These are phyloP conservation scores for Holocentrus rufus DNA, from an alignment of 2,797 vertebrate species.

Conservation along the genomic window DNA sequence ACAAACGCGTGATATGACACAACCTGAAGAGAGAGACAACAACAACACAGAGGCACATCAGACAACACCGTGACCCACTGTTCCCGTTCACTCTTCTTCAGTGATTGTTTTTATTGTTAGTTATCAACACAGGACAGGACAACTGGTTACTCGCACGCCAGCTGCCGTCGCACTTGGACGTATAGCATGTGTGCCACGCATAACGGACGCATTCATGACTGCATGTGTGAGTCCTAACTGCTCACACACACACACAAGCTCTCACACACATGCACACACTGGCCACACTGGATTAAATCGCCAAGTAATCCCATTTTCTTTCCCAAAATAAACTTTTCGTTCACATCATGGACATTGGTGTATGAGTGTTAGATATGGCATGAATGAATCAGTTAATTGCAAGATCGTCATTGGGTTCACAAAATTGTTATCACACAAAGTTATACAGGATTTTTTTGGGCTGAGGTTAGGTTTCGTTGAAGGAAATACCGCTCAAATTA, in stretches of 20 bases:
- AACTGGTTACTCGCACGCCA: slow-evolving; percentile 57
- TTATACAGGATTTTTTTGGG: slow-evolving; percentile 19
- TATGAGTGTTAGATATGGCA: slow-evolving; percentile 16
- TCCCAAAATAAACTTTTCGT: background rate
- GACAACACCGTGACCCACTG: slow-evolving; percentile 77
- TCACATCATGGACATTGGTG: slow-evolving; percentile 35
- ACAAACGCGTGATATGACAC: slow-evolving; percentile 89
- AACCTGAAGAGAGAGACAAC: slow-evolving; percentile 87
- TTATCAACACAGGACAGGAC: slow-evolving; percentile 69
- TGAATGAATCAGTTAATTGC: slow-evolving; percentile 15
- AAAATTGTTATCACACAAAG: slow-evolving; percentile 9
- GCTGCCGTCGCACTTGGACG: slow-evolving; percentile 45
- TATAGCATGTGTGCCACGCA: slow-evolving; percentile 51
- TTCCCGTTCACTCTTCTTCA: slow-evolving; percentile 69
- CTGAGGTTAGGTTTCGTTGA: slow-evolving; percentile 51
- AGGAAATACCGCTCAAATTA: slow-evolving; percentile 46
- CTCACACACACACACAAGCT: slow-evolving; percentile 37
- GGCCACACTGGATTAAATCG: slow-evolving; percentile 23
- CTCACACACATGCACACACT: slow-evolving; percentile 47
- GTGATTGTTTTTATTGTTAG: slow-evolving; percentile 56
- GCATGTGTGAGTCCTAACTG: slow-evolving; percentile 30
- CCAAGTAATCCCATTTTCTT: slow-evolving; percentile 45
- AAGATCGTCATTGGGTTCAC: slow-evolving; percentile 32
- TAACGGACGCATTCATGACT: slow-evolving; percentile 10
- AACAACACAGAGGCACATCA: slow-evolving; percentile 82